A percentile compares a stretch with the other conserved stretches of the same genome.
Conservation (phyloP, 2,888 invertebrate species). For the Spilarctia lutea region DNA sequence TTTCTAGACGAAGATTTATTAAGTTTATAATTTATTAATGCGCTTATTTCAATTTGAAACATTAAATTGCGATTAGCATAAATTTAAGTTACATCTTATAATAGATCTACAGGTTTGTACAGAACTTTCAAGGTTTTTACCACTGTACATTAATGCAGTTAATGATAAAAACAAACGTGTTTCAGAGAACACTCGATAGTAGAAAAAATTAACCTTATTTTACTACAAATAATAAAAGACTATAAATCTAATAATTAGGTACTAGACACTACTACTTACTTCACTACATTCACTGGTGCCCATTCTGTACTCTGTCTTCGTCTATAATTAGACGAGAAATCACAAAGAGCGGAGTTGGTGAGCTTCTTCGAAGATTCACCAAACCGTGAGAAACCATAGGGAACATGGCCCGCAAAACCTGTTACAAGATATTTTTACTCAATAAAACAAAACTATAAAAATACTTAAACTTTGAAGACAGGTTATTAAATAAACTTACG, state of each 20-base stretch:
- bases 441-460: background rate
- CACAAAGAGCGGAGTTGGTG: constrained; percentile 90
- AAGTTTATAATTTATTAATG: background rate
- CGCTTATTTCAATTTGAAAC: too few relatives aligned
- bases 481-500: constrained; percentile 64
- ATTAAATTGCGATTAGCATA: too few relatives aligned
- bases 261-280: constrained; percentile 64
- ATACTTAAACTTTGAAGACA: background rate
- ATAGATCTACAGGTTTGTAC: too few relatives aligned
- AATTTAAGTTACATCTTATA: too few relatives aligned
- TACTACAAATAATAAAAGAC: background rate
- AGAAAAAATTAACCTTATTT: background rate
- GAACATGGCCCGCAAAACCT: constrained; percentile 90
- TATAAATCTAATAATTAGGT: constrained; percentile 12
- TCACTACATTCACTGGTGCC: constrained; percentile 89
- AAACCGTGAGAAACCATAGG: constrained; percentile 88
- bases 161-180: background rate
- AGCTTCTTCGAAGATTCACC: constrained; percentile 88
- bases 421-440: constrained; percentile 27
- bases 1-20: too few relatives aligned
- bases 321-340: constrained; percentile 91
- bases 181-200: background rate
- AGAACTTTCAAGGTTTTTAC: background rate
- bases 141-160: too few relatives aligned
- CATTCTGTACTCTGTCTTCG: constrained; percentile 91